A percentile compares a stretch with the other conserved stretches of the same genome.
phyloP scores from a whole-genome alignment of 2,888 invertebrate genomes.

The Spodoptera littoralis region DNA sequence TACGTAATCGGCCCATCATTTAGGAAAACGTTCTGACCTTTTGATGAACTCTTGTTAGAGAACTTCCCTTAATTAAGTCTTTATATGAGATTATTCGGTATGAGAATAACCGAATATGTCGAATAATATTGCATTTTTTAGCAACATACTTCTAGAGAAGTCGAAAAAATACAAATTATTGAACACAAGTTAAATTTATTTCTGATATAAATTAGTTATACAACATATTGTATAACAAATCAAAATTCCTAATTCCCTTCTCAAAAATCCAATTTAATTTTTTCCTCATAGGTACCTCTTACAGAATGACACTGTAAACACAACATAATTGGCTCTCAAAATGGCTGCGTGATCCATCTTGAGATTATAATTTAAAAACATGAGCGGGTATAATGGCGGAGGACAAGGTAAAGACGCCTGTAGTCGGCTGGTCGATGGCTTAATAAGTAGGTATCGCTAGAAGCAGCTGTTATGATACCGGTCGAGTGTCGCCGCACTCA shows the following conservation, averaged over 20 bases:
- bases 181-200: no score
- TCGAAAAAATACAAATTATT: no score
- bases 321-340: slow-evolving; percentile 69
- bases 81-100: no score
- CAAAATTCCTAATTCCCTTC: no score
- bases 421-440: slow-evolving; percentile 79
- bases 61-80: slow-evolving; percentile 6
- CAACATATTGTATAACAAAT: no score
- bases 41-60: slow-evolving; percentile 25
- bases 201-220: no score
- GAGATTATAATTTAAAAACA: slow-evolving; percentile 85
- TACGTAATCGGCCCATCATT: slow-evolving; percentile 69
- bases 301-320: slow-evolving; percentile 47
- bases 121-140: no score
- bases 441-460: slow-evolving; percentile 87
- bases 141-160: no score
- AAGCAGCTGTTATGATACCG: slow-evolving; percentile 88
- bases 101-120: no score
- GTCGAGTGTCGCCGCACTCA: slow-evolving; percentile 85
- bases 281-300: slow-evolving; percentile 17
- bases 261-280: neutral
- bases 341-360: slow-evolving; percentile 71
- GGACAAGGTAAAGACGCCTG: slow-evolving; percentile 61
- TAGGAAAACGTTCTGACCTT: slow-evolving; percentile 52
- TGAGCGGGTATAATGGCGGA: slow-evolving; percentile 78